phyloP scores from a whole-genome alignment of 2,113 vertebrate genomes.

The Pseudonaja textilis region DNA sequence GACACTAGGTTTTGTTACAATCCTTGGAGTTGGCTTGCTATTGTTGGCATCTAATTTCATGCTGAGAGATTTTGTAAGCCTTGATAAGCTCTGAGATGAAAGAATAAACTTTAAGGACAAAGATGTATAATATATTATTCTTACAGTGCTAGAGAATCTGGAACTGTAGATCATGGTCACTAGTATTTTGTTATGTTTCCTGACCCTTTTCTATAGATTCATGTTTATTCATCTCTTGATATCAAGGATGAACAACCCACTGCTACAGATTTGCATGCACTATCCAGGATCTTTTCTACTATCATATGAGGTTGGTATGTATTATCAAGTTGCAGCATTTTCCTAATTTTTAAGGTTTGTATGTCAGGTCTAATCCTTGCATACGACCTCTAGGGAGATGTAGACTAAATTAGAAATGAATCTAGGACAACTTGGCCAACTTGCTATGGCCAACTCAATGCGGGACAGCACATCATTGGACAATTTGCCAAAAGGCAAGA shows the following conservation, averaged over 20 bases:
- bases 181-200: neutral
- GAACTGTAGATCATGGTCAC: neutral
- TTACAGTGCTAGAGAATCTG: neutral
- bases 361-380: neutral
- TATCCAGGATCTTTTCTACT: neutral
- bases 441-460: neutral
- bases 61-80: neutral
- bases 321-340: neutral
- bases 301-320: neutral
- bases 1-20: neutral
- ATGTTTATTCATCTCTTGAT: neutral
- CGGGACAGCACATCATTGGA: neutral
- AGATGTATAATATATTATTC: neutral
- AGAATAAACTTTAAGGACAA: neutral
- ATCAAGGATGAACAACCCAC: neutral
- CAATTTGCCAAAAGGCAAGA: neutral
- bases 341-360: neutral
- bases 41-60: neutral
- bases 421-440: neutral
- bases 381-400: neutral
- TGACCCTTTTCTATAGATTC: neutral
- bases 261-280: neutral
- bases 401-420: neutral
- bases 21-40: neutral
- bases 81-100: neutral